These are phyloP conservation scores for Prosapia bicincta DNA, from an alignment of 2,888 invertebrate genomes.

Conservation along the genomic window DNA sequence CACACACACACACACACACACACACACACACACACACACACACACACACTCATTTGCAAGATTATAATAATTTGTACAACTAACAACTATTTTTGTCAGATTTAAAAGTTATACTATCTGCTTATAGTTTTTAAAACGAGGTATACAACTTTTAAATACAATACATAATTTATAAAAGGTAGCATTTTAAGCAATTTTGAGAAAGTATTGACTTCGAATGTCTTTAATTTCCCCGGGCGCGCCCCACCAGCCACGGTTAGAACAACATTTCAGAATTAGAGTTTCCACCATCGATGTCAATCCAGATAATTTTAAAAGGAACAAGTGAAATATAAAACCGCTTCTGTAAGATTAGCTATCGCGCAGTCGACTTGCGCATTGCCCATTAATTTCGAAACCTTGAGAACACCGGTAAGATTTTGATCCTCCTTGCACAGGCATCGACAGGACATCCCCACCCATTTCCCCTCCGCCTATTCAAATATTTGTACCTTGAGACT, in stretches of 20 bases:
- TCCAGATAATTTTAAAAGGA: neutral
- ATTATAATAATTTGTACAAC: too few species aligned
- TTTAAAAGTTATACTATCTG: too few species aligned
- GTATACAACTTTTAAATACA: too few species aligned
- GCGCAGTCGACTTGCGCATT: neutral
- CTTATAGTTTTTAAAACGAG: too few species aligned
- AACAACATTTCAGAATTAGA: neutral
- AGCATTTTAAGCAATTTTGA: too few species aligned
- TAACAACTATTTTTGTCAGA: too few species aligned
- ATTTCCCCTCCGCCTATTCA: neutral
- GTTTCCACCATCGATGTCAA: neutral
- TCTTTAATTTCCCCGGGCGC: too few species aligned
- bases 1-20: too few species aligned
- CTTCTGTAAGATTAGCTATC: neutral
- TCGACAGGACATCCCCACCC: neutral
- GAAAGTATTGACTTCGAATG: too few species aligned
- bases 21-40: too few species aligned
- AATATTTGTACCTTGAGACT: neutral
- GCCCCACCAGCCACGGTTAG: neutral
- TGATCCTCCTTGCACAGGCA: neutral
- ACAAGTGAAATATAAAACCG: neutral
- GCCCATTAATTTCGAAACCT: neutral
- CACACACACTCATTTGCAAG: too few species aligned
- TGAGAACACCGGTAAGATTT: neutral
- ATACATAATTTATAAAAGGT: too few species aligned